Conservation (phyloP, 2,113 vertebrate species). For the Gopherus flavomarginatus region DNA sequence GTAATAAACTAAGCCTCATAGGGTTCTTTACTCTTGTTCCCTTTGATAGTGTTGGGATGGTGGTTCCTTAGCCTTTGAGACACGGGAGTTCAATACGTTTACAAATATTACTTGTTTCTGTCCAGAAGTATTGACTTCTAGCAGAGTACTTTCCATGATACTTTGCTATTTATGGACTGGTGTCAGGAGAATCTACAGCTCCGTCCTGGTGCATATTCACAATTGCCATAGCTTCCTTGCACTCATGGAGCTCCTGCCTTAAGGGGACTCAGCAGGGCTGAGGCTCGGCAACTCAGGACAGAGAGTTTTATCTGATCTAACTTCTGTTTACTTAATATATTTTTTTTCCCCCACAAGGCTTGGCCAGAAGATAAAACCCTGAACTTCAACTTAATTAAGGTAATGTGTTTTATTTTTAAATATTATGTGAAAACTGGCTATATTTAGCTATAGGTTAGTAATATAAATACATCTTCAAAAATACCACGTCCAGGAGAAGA, state of each 20-base stretch:
- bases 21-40: background rate
- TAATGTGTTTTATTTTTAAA: conserved; percentile 69
- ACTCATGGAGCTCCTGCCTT: background rate
- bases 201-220: background rate
- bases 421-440: background rate
- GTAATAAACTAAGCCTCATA: background rate
- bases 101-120: background rate
- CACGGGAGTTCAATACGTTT: background rate
- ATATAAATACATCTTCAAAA: background rate
- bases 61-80: background rate
- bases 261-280: background rate
- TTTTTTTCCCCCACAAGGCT: conserved; percentile 76
- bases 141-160: background rate
- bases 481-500: background rate
- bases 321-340: background rate
- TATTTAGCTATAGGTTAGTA: background rate
- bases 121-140: background rate
- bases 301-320: background rate
- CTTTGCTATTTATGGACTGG: background rate
- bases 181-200: background rate
- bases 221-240: background rate
- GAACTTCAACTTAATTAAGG: conserved; percentile 87
- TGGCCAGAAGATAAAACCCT: conserved; percentile 78
- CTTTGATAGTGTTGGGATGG: background rate
- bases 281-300: background rate